Percentiles rank a stretch among this genome's conserved stretches.
phyloP scores from a whole-genome alignment of 1,140 invertebrate genomes.

The Holcopasites calliopsidis region DNA sequence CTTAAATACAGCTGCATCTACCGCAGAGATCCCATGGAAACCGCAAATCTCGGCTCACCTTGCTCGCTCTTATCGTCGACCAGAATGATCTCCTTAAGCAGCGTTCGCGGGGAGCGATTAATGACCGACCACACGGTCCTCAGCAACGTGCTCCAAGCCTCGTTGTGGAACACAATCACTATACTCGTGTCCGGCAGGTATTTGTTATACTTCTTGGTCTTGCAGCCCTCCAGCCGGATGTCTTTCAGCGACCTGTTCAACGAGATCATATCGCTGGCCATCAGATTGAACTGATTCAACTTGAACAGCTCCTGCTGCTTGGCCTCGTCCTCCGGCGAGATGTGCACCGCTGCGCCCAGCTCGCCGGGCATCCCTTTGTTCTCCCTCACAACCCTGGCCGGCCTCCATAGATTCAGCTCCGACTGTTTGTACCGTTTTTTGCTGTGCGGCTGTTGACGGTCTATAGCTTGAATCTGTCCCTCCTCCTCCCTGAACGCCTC shows the following conservation, averaged over 20 bases:
- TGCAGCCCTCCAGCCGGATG: conserved; percentile 93
- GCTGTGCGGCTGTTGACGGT: conserved; percentile 17
- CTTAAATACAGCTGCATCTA: no score
- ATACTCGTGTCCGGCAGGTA: conserved; percentile 93
- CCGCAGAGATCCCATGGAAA: neutral
- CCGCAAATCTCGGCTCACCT: conserved; percentile 82
- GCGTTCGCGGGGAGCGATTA: conserved; percentile 90
- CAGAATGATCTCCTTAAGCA: conserved; percentile 96
- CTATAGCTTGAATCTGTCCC: conserved; percentile 14
- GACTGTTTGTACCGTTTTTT: conserved; percentile 74
- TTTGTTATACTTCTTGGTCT: conserved; percentile 87
- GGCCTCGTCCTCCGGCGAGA: conserved; percentile 90
- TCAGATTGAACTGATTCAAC: conserved; percentile 98
- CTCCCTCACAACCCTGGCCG: conserved; percentile 85
- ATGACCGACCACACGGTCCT: conserved; percentile 98
- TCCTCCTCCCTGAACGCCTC: conserved; percentile 33
- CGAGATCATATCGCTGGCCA: conserved; percentile 98
- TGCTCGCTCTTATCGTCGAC: conserved; percentile 98
- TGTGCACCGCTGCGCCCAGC: conserved; percentile 92
- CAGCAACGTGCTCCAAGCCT: conserved; percentile 97
- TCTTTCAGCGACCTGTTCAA: conserved; percentile 97
- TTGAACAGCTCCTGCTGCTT: conserved; percentile 97
- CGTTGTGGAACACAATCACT: conserved; percentile 98
- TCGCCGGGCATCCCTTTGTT: conserved; percentile 90
- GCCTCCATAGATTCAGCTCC: conserved; percentile 86